Evolutionary conservation across 2,888 invertebrate species (phyloP).

Genomic region (Sinohyriopsis cumingii): DNA sequence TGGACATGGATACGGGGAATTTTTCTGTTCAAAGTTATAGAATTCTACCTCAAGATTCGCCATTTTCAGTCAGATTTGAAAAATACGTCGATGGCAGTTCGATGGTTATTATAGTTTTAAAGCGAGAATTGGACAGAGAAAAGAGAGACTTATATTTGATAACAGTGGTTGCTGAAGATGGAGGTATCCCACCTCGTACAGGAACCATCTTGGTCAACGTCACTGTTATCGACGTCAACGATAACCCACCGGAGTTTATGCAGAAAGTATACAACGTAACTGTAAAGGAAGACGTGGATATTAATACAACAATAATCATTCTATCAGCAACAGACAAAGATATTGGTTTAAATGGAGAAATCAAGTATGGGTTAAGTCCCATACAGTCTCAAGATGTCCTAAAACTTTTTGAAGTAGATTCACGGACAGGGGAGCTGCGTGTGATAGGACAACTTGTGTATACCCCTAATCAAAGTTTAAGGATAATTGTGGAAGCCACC

Average conservation of each 20-base stretch:
- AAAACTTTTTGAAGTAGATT: conserved; percentile 45
- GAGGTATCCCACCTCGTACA: conserved; percentile 39
- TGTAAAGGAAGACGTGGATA: conserved; percentile 39
- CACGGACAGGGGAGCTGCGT: conserved; percentile 49
- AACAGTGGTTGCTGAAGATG: conserved; percentile 50
- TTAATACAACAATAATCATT: conserved; percentile 41
- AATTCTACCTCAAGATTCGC: conserved; percentile 33
- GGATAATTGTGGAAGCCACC: conserved; percentile 52
- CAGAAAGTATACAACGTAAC: conserved; percentile 44
- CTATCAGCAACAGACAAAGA: conserved; percentile 90
- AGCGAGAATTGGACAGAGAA: conserved; percentile 49
- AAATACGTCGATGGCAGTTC: conserved; percentile 45
- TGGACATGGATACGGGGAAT: conserved; percentile 48
- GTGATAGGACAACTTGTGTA: conserved; percentile 49
- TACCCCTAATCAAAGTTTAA: conserved; percentile 37
- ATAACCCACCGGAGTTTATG: conserved; percentile 50
- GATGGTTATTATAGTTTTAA: conserved; percentile 46
- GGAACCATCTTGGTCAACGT: conserved; percentile 42
- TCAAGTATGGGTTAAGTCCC: conserved; percentile 71
- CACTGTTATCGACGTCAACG: conserved; percentile 50
- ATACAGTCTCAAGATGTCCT: conserved; percentile 40
- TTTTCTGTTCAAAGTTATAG: conserved; percentile 47
- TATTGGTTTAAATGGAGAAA: conserved; percentile 82
- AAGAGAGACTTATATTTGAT: conserved; percentile 43
- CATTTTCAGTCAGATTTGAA: conserved; percentile 42